A percentile compares a stretch with the other conserved stretches of the same genome.
phyloP scores from a whole-genome alignment of 2,888 invertebrate genomes.

The Pandemis cinnamomeana region DNA sequence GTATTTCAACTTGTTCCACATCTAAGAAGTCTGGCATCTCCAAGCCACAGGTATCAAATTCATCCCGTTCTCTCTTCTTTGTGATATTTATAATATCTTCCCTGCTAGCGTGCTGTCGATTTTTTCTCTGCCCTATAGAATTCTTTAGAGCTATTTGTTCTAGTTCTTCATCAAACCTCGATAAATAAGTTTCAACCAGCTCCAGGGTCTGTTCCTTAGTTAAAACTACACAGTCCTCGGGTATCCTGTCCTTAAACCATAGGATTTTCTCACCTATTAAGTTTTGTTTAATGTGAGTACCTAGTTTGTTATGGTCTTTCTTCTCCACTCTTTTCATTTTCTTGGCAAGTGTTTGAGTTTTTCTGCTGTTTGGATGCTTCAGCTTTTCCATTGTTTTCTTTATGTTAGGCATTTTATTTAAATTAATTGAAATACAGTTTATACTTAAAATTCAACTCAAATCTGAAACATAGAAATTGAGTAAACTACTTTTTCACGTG shows the following conservation, averaged over 20 bases:
- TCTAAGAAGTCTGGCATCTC: conserved; percentile 90
- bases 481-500: not conserved
- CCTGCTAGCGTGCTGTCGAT: conserved; percentile 91
- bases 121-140: conserved; percentile 89
- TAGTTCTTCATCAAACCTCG: conserved; percentile 89
- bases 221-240: conserved; percentile 81
- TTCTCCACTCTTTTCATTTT: conserved; percentile 87
- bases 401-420: conserved; percentile 67
- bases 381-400: conserved; percentile 79
- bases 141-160: conserved; percentile 92
- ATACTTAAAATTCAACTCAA: conserved; percentile 12
- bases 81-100: conserved; percentile 92
- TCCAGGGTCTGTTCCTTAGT: conserved; percentile 85
- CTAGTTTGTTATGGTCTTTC: conserved; percentile 86
- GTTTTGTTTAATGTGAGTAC: conserved; percentile 89
- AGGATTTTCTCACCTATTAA: conserved; percentile 89
- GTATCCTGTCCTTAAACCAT: conserved; percentile 90
- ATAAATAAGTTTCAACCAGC: conserved; percentile 83
- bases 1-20: conserved; percentile 82
- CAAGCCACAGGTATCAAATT: conserved; percentile 91
- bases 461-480: not conserved
- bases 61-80: conserved; percentile 88
- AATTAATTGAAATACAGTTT: not conserved
- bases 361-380: conserved; percentile 94
- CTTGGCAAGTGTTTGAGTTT: conserved; percentile 89